phyloP scores from a whole-genome alignment of 2,113 vertebrate species.

The Pseudopodoces humilis region DNA sequence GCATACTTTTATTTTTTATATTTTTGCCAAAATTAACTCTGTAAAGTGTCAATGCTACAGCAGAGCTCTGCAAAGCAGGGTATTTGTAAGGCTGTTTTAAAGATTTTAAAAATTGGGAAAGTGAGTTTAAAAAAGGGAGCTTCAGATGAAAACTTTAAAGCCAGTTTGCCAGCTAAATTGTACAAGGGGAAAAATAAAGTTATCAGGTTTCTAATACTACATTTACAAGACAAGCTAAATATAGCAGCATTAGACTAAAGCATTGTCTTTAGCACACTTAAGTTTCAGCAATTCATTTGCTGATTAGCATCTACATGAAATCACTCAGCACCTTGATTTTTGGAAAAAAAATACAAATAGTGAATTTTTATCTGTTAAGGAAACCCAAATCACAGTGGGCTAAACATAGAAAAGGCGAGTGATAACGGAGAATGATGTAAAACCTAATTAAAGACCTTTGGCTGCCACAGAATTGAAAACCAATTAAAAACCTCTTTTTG shows the following conservation, averaged over 20 bases:
- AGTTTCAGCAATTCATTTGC: neutral
- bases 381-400: neutral
- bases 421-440: neutral
- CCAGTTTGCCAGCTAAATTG: neutral
- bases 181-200: neutral
- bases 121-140: neutral
- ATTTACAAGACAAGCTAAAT: neutral
- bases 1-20: neutral
- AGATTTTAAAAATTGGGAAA: neutral
- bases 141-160: slow-evolving; percentile 6
- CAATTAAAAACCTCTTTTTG: slow-evolving; percentile 20
- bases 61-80: neutral
- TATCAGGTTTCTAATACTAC: neutral
- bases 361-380: neutral
- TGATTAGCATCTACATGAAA: neutral
- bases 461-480: neutral
- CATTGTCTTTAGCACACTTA: neutral
- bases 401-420: neutral
- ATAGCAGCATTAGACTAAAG: neutral
- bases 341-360: neutral
- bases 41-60: neutral
- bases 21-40: slow-evolving; percentile 13
- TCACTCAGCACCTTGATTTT: neutral
- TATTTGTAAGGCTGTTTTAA: neutral
- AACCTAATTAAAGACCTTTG: slow-evolving; percentile 39